Evolutionary conservation across 2,113 vertebrate species (phyloP), one percentile per base, ranked within the genome.

Genomic region (Tragelaphus buxtoni): DNA sequence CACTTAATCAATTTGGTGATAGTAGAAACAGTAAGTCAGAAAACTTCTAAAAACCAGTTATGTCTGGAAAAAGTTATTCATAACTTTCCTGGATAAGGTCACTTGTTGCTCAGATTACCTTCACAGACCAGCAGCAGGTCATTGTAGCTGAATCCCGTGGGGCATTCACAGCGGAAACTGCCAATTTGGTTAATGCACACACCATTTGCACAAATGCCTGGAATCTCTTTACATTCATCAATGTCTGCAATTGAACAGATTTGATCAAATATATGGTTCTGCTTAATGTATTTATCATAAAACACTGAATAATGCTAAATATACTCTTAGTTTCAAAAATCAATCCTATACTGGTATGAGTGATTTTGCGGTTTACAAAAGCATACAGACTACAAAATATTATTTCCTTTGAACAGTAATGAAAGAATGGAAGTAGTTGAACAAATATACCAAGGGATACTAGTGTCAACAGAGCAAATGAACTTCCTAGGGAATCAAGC

Each of bases 141-240:
- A 79, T 99, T 99, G 98, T 99, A 99, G 97, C 98, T 99, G 98
- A 99, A 99, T 91, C 99, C 99, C 60, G 99, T 99, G 11, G 99
- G 99, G 84, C 99, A 99, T 94, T 99, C 99, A 55, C 99, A 99
- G 92, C 98, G 99, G 98, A 99, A 99, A 94, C 99, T 99, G 96
- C 99, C 99, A 28, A 99, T 98, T 96, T 99, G 99, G 98, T 99
- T 99, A 95, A 99, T 99, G 97, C 99, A 99, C 90, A 99, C 99
- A 13, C 99, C 99, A 13, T 99, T 99, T 88, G 99, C 98, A 97
- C 99, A 99, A 85, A 99, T 99, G 63, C 99, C 99, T 85, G 99
- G 99, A 90, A 99, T 99, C 97, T 99, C 99, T 91, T 98, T 99
- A 96, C 99, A 99, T 97, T 99, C 99, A 81, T 99, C 99, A 90